phyloP scores from a whole-genome alignment of 2,113 vertebrate species.

The Stegostoma tigrinum region DNA sequence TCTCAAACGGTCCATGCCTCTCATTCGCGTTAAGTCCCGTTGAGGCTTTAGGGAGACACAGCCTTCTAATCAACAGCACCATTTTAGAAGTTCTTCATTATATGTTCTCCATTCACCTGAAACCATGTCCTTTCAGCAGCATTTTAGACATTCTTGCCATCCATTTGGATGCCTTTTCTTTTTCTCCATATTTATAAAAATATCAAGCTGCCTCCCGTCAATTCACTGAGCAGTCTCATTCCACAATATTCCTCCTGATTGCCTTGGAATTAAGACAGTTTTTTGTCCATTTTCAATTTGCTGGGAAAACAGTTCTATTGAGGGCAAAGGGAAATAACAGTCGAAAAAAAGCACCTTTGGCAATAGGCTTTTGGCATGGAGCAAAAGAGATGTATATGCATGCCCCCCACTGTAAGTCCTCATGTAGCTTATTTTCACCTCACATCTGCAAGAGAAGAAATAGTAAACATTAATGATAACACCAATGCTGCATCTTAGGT shows the following conservation, averaged over 20 bases:
- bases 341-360: slow-evolving; percentile 84
- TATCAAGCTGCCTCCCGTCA: neutral
- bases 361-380: slow-evolving; percentile 73
- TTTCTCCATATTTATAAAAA: neutral
- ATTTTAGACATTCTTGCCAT: neutral
- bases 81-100: slow-evolving; percentile 36
- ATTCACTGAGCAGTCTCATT: neutral
- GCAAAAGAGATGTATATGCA: slow-evolving; percentile 64
- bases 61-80: slow-evolving; percentile 25
- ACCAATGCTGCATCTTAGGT: neutral
- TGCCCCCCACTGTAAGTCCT: slow-evolving; percentile 65
- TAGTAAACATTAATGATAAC: slow-evolving; percentile 27
- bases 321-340: slow-evolving; percentile 65
- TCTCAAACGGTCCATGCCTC: neutral
- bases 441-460: slow-evolving; percentile 70
- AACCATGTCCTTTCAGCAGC: slow-evolving; percentile 24
- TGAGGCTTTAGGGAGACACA: neutral
- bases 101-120: slow-evolving; percentile 1
- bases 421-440: slow-evolving; percentile 80
- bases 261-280: slow-evolving; percentile 13
- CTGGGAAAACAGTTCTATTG: slow-evolving; percentile 55
- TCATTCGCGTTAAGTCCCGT: neutral
- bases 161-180: neutral
- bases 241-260: neutral
- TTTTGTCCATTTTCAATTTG: slow-evolving; percentile 14